Evolutionary conservation across 2,113 vertebrate genomes (phyloP), one percentile per base, ranked within the genome.

Genomic region (Heterotilapia buettikoferi): DNA sequence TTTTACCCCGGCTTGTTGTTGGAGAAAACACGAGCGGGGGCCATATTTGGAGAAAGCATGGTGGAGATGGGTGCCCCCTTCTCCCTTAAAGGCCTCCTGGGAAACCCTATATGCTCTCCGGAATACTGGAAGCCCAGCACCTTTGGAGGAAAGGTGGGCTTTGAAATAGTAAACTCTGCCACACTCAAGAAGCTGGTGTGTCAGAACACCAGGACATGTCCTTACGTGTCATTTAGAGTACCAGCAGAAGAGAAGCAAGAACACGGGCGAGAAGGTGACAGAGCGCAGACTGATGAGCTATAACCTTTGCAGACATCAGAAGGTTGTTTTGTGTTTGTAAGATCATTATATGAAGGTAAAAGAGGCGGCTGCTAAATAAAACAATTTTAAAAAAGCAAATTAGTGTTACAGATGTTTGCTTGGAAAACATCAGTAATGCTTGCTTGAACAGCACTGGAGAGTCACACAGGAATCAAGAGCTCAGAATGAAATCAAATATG

Each of bases 81-180:
- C 92, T 99, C 99, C 59, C 96, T 99, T 36, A 99, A 99, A 94
- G 99, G 99, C 18, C 98, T 99, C 10, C 33, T 99, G 68, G 98
- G 98, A 57, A 99, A 99, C 80, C 98, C 98, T 24, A 97, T 99
- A 92, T 99, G 99, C 91, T 99, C 99, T 61, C 98, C 99, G 0
- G 96, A 97, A 47, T 99, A 99, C 95, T 99, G 99, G 99, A 99
- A 99, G 86, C 97, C 98, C 26, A 99, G 98, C 91, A 99, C 98
- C 0, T 99, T 99, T 3, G 99, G 99, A 0, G 99, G 99, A 6
- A 92, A 96, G n/a, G 93, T 92, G 0, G 99, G 99, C 68, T 99
- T 99, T 86, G 95, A 97, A 87, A 96, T 99, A 1, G 97, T 99
- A 11, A 99, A 98, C 91, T 97, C 98, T 0, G 98, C 98, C 2